phyloP scores from a whole-genome alignment of 2,888 invertebrate genomes.

The Coenonympha glycerion region DNA sequence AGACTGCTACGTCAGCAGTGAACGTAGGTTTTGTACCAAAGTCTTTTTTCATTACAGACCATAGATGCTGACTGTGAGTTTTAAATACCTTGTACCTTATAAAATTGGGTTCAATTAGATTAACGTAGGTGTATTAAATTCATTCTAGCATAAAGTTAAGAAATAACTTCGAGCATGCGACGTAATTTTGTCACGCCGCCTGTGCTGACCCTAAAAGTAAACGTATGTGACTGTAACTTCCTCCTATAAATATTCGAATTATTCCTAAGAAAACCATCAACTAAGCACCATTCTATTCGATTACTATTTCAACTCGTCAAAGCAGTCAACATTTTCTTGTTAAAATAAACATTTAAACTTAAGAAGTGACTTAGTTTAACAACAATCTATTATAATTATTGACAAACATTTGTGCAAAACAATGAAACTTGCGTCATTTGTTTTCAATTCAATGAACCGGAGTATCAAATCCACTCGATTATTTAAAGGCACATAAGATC shows the following conservation, averaged over 20 bases:
- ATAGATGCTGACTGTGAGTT: too few relatives aligned
- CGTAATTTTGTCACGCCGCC: too few relatives aligned
- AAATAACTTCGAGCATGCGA: too few relatives aligned
- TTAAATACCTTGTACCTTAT: too few relatives aligned
- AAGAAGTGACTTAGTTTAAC: constrained; percentile 60
- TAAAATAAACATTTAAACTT: constrained; percentile 60
- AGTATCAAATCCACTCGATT: constrained; percentile 68
- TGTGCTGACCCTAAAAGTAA: too few relatives aligned
- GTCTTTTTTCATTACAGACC: too few relatives aligned
- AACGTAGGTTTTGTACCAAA: too few relatives aligned
- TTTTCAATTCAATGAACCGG: constrained; percentile 14
- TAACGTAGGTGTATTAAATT: too few relatives aligned
- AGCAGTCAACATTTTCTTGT: constrained; percentile 66
- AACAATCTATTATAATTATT: constrained; percentile 28
- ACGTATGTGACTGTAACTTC: constrained; percentile 48
- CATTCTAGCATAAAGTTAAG: too few relatives aligned
- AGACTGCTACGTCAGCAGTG: too few relatives aligned
- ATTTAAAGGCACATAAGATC: constrained; percentile 71
- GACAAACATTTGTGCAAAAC: constrained; percentile 71
- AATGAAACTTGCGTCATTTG: constrained; percentile 31
- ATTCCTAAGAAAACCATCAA: constrained; percentile 60
- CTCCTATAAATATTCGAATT: constrained; percentile 58
- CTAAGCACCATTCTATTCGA: constrained; percentile 77
- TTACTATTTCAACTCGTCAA: constrained; percentile 67
- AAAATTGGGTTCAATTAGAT: too few relatives aligned